Percentiles rank a stretch among this genome's conserved stretches.
Evolutionary conservation across 2,113 vertebrate species (phyloP).

Genomic region (Polypterus senegalus): DNA sequence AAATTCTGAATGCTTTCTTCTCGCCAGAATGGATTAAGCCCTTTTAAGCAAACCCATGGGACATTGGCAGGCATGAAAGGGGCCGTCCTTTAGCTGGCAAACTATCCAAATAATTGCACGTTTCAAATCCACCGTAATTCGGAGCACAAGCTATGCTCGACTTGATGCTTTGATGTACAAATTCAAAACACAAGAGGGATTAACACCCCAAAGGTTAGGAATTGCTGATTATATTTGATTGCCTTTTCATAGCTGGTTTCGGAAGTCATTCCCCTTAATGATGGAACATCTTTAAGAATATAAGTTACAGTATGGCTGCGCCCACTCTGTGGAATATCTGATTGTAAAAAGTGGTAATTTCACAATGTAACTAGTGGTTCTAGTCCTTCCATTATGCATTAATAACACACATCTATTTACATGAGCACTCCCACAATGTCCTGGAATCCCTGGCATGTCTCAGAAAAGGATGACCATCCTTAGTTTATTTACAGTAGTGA

Average conservation of each 20-base stretch:
- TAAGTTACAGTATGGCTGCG: no score
- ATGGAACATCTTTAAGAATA: slow-evolving; percentile 45
- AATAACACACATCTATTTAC: no score
- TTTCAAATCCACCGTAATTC: slow-evolving; percentile 53
- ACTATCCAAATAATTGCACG: slow-evolving; percentile 64
- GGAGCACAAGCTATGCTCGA: slow-evolving; percentile 48
- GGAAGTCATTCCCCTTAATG: slow-evolving; percentile 49
- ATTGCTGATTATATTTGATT: slow-evolving; percentile 62
- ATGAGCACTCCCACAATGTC: no score
- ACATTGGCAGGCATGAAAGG: slow-evolving; percentile 56
- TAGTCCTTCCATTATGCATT: no score
- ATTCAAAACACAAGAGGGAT: slow-evolving; percentile 62
- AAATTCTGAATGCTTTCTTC: slow-evolving; percentile 57
- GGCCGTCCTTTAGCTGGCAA: slow-evolving; percentile 48
- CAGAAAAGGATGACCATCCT: no score
- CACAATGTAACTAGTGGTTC: no score
- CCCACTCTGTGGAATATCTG: no score
- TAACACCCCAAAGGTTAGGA: slow-evolving; percentile 62
- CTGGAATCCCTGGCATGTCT: no score
- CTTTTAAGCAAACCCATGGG: slow-evolving; percentile 56
- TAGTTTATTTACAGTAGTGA: no score
- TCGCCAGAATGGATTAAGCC: slow-evolving; percentile 58
- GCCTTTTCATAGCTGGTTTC: slow-evolving; percentile 56
- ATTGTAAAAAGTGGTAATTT: no score
- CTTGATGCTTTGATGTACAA: slow-evolving; percentile 63